These are phyloP conservation scores for Macrotus californicus DNA, from an alignment of 2,113 vertebrate genomes.

Conservation along the genomic window DNA sequence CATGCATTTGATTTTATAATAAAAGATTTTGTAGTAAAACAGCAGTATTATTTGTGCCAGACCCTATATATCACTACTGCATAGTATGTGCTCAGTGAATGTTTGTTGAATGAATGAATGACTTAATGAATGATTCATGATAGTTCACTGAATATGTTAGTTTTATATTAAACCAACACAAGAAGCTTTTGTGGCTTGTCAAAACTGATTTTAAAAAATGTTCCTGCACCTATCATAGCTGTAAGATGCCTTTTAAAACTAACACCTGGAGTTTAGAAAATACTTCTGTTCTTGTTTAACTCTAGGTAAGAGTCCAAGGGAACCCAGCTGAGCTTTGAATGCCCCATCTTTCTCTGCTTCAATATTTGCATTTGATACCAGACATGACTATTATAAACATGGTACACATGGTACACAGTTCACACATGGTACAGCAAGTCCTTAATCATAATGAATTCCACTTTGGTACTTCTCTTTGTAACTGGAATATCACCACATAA, in stretches of 20 bases:
- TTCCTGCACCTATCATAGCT: neutral
- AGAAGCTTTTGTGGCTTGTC: neutral
- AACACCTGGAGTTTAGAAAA: neutral
- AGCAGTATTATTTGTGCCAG: no score
- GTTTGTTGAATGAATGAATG: neutral
- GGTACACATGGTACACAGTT: no score
- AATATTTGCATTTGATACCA: constrained; percentile 36
- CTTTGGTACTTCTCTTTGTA: constrained; percentile 31
- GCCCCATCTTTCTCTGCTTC: neutral
- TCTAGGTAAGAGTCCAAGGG: neutral
- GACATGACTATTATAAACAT: constrained; percentile 12
- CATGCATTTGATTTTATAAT: no score
- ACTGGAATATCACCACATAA: constrained; percentile 17
- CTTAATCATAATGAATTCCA: constrained; percentile 30
- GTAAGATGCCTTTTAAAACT: neutral
- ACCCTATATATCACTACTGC: neutral
- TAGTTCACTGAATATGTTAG: neutral
- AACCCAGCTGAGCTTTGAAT: constrained; percentile 18
- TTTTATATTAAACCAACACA: neutral
- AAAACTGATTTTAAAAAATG: neutral
- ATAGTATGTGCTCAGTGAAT: neutral
- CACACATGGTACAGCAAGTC: constrained; percentile 4
- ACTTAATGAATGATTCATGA: neutral
- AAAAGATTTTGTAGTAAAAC: no score
- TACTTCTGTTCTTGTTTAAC: neutral